Percentiles rank a stretch among this genome's conserved stretches.
These are phyloP conservation scores for Drosophila macrospina DNA, from an alignment of 2,888 invertebrate species.

Conservation along the genomic window DNA sequence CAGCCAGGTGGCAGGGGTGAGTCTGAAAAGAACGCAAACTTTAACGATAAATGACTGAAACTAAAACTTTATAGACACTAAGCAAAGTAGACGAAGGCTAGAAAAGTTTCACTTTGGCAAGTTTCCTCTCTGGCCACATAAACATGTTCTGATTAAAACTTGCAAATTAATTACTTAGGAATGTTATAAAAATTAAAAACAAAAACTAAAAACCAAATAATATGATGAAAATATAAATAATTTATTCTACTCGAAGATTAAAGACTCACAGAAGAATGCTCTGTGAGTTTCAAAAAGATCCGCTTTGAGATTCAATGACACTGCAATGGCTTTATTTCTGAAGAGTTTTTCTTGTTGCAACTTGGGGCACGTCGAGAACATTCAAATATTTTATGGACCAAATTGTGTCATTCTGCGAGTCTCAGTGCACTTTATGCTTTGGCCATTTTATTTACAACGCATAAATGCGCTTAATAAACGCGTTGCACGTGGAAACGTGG, in stretches of 20 bases:
- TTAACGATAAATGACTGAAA: conserved; percentile 16
- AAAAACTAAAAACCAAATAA: too few species aligned
- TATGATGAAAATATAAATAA: neutral
- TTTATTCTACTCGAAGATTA: too few species aligned
- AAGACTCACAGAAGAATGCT: too few species aligned
- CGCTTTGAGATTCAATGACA: neutral
- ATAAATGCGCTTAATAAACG: conserved; percentile 77
- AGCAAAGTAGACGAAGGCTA: conserved; percentile 13
- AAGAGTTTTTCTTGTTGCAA: conserved; percentile 20
- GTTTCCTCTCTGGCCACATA: conserved; percentile 19
- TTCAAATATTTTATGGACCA: conserved; percentile 71
- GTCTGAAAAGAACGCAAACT: conserved; percentile 34
- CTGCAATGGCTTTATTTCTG: conserved; percentile 10
- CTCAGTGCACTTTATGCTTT: conserved; percentile 7
- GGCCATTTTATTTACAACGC: conserved; percentile 71
- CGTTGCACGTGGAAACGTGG: conserved; percentile 53
- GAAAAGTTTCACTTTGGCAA: conserved; percentile 17
- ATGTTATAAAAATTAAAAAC: neutral
- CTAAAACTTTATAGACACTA: conserved; percentile 45
- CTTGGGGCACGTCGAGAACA: conserved; percentile 60
- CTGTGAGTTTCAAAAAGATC: neutral
- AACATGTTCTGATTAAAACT: conserved; percentile 13
- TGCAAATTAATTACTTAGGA: conserved; percentile 31
- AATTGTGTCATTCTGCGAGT: conserved; percentile 60
- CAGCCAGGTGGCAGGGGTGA: conserved; percentile 41